Base-by-base conservation (phyloP, 2,888 invertebrate species). In the Diachrysia chrysitis region DNA sequence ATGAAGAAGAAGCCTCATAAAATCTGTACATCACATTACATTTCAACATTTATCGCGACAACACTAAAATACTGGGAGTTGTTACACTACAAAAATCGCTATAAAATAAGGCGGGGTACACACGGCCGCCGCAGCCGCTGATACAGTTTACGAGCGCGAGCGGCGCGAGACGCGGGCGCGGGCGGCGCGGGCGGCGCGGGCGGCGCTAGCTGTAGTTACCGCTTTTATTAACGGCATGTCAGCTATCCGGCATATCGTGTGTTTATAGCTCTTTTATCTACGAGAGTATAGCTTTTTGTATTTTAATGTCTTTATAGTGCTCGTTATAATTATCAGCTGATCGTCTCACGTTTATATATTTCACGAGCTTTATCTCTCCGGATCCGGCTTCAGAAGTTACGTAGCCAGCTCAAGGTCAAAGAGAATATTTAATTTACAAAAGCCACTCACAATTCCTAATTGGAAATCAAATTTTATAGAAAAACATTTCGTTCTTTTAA, bases 231-330 rank as follows among this genome's bases (percentile, higher is more conserved):
- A 74, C 69, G 70, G 60, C 69, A 67, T 63, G 81, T 71, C 69
- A 69, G 63, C 63, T 82, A 77, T 80, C 81, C 54, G 58, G 57
- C 67, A 66, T 70, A 81, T 81, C 83, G 73, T 58, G 58, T 79
- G 73, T 81, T 81, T 83, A 81, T 73, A 56, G 72, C 66, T n/a
- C 29, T 66, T 81, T 81, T 81, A 81, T 83, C 79, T 74, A 4
- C 57, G 54, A 71, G 58, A 78, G 68, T 81, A 72, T 80, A 67
- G 65, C 66, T 62, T 83, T 83, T 78, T 81, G 83, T 70, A 74
- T 32, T 61, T 63, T 53, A 61, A 56, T 68, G 62, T 56, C 21
- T 51, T 19, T 51, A 61, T 76, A 58, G 62, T 68, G 53, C 58
- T 54, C 61, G 42, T 73, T 69, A 63, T 65, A 67, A 69, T 58